These are phyloP conservation scores for Oryzaephilus surinamensis DNA, from an alignment of 1,140 invertebrate species.

Conservation along the genomic window DNA sequence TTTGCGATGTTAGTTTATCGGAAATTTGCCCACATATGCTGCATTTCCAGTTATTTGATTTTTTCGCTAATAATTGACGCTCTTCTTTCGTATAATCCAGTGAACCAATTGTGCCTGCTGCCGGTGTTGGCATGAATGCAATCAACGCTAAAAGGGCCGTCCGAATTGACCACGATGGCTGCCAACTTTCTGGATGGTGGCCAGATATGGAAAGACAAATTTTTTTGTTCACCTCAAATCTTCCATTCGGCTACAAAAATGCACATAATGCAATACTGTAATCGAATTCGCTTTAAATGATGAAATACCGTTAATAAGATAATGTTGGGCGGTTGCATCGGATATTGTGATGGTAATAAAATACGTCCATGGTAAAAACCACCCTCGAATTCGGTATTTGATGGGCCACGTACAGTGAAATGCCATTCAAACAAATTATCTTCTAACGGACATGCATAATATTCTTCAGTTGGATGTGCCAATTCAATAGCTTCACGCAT, in stretches of 20 bases:
- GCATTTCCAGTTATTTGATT: constrained; percentile 50
- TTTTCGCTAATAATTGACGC: constrained; percentile 68
- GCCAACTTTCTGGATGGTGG: constrained; percentile 96
- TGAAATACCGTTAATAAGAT: constrained; percentile 66
- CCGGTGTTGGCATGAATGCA: constrained; percentile 86
- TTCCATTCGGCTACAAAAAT: constrained; percentile 73
- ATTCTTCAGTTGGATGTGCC: constrained; percentile 77
- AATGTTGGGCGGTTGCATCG: constrained; percentile 96
- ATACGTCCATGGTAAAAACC: constrained; percentile 90
- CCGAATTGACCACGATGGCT: constrained; percentile 92
- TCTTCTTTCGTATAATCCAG: constrained; percentile 80
- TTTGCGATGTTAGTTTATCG: constrained; percentile 35
- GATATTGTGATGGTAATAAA: constrained; percentile 83
- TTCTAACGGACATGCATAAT: constrained; percentile 81
- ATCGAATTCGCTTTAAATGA: neutral
- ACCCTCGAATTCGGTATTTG: constrained; percentile 77
- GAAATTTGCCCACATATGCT: constrained; percentile 46
- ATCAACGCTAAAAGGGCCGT: constrained; percentile 88
- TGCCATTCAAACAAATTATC: constrained; percentile 98
- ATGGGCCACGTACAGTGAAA: constrained; percentile 85
- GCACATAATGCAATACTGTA: too few relatives aligned
- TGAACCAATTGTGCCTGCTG: constrained; percentile 81
- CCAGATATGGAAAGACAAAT: constrained; percentile 95
- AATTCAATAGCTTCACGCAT: constrained; percentile 88
- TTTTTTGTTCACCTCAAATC: constrained; percentile 91